Evolutionary conservation across 2,113 vertebrate species (phyloP), one percentile per base, ranked within the genome.

Genomic region (Rallus limicola): DNA sequence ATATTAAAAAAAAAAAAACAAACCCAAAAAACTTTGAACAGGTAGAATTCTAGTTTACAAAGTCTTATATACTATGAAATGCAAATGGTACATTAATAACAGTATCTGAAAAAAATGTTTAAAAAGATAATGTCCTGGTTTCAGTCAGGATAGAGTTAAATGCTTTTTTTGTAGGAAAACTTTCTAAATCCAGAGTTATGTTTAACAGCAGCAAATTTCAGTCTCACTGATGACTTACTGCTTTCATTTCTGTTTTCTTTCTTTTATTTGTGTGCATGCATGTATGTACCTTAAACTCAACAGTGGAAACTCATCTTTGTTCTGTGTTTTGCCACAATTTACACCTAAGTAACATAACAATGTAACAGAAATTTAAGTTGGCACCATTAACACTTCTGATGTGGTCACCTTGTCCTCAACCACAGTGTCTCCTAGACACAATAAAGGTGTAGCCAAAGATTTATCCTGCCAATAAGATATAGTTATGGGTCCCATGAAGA

Each of bases 401-500:
- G 23, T 85, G 70, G 82, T 96, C 92, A 69, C 76, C 59, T 91
- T 91, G 69, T 65, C 50, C 67, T 42, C 65, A 78, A 86, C 74
- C 26, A 60, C 53, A 82, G 18, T 72, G 79, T 72, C 76, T 71
- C 44, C 36, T 63, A 93, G 59, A 80, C 29, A 68, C 74, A 94
- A 79, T 79, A 95, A 94, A 87, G 84, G 82, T 58, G 79, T 77
- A 71, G 55, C 55, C 26, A 68, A 91, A 96, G 72, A 94, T 75
- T 92, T 96, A 96, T 95, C 87, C 86, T 85, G 77, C 68, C 91
- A 95, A 56, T 93, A 95, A 94, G 70, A 86, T 40, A 83, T 68
- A 95, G 90, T 90, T 70, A 93, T 75, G 88, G 81, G 86, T 92
- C 89, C 62, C 95, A 95, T 94, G 90, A 96, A 96, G 92, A 95